Evolutionary conservation across 2,113 vertebrate species (phyloP).

Genomic region (Gymnarchus niloticus): DNA sequence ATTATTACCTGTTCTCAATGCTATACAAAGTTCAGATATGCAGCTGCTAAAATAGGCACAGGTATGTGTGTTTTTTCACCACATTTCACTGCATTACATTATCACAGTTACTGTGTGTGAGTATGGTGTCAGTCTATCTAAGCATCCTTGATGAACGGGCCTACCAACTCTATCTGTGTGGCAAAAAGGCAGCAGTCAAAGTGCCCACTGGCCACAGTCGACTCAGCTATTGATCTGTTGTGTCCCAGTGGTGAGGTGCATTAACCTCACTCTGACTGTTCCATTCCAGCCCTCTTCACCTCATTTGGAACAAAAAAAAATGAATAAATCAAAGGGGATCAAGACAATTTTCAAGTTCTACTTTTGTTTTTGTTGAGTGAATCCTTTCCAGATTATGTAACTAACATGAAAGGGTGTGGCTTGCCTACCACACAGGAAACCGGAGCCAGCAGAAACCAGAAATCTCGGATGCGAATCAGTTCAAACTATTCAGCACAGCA

Average conservation of each 20-base stretch:
- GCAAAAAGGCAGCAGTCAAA: not conserved
- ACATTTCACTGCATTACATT: no score
- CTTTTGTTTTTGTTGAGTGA: not conserved
- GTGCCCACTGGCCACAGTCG: not conserved
- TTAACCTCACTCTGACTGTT: not conserved
- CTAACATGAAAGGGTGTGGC: not conserved
- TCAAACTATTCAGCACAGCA: not conserved
- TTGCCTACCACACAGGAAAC: not conserved
- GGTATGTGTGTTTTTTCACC: not conserved
- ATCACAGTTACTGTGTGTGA: not conserved
- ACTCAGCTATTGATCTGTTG: constrained; percentile 8
- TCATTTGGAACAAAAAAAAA: not conserved
- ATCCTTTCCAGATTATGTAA: not conserved
- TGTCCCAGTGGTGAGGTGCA: not conserved
- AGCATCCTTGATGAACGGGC: not conserved
- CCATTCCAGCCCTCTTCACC: not conserved
- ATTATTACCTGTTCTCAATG: no score
- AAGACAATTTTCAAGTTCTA: not conserved
- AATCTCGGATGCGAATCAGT: not conserved
- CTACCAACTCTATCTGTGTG: not conserved
- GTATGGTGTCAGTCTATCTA: not conserved
- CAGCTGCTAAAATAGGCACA: not conserved
- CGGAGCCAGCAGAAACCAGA: not conserved
- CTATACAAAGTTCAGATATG: no score
- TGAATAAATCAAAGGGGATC: no score